Base-by-base conservation (phyloP, 2,888 invertebrate species). In the Piscicola geometra region DNA sequence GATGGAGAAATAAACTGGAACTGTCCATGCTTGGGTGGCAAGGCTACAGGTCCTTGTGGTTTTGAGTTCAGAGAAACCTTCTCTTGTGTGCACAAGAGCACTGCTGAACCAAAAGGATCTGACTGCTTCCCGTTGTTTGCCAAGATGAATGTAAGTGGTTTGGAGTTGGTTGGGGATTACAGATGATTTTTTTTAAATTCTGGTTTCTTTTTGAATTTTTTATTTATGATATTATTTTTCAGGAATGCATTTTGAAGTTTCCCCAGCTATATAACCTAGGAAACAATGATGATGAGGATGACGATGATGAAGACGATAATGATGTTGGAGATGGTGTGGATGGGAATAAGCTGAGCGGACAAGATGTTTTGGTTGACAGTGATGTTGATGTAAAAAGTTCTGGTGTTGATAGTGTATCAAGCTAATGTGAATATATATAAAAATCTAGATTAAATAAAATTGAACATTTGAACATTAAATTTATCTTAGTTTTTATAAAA, bases 11-110 rank as follows among this genome's bases (percentile, higher is more conserved):
- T 97, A 80, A 97, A 97, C 87, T 97, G 96, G 96, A 92, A 92
- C 84, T 97, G 97, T 83, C 96, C 96, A 0, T 97, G 97, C 84
- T 88, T 97, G 50, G 96, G 96, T 21, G 94, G 94, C n/a, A 95
- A 96, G 93, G 93, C 95, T 3, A 93, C 93, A 0, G 96, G 97
- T 0, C 96, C 97, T 0, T 97, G 97, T 85, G 96, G 94, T 0
- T 89, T 91, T 64, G 91, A 94, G 85, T 97, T 97, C 86, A 88
- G 96, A 64, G 92, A 94, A 80, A 94, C 96, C 1, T 95, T 97
- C 86, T 91, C 93, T 41, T 97, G 97, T 86, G 96, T 96, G 85
- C 95, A 96, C 85, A 92, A 93, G 79, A 83, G 82, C 67, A 68
- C 80, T 77, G 91, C 91, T 1, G 94, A 95, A 1, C 92, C 93